Percentiles rank a stretch among this genome's conserved stretches.
Conservation (phyloP, 2,888 invertebrate genomes). For the Nomada flava region DNA sequence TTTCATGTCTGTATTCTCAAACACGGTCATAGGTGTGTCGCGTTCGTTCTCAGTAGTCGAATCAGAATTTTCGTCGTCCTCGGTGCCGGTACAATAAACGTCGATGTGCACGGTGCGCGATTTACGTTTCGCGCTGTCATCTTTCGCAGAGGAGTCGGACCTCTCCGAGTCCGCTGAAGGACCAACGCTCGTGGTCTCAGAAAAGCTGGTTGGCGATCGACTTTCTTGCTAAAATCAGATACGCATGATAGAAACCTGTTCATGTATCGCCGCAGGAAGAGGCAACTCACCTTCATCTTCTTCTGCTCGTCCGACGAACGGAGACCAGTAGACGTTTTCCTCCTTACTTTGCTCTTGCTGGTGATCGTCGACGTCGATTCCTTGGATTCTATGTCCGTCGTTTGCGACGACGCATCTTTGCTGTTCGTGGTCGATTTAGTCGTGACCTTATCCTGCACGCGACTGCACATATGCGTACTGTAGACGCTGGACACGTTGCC, state of each 20-base stretch:
- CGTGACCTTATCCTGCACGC: slow-evolving; percentile 76
- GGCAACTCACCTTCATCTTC: slow-evolving; percentile 68
- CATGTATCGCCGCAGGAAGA: background rate
- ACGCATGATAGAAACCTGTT: background rate
- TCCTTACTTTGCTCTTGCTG: slow-evolving; percentile 61
- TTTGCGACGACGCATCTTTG: slow-evolving; percentile 86
- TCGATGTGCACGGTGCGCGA: slow-evolving; percentile 90
- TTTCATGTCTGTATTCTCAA: slow-evolving; percentile 87
- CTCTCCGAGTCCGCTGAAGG: slow-evolving; percentile 59
- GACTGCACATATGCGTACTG: slow-evolving; percentile 82
- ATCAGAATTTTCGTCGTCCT: slow-evolving; percentile 82
- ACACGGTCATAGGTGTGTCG: slow-evolving; percentile 87
- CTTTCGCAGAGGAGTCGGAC: slow-evolving; percentile 69
- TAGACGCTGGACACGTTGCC: slow-evolving; percentile 71
- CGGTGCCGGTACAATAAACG: slow-evolving; percentile 90
- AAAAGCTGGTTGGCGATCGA: slow-evolving; percentile 57
- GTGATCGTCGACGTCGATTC: slow-evolving; percentile 66
- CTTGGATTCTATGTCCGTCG: slow-evolving; percentile 79
- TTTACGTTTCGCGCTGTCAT: slow-evolving; percentile 81
- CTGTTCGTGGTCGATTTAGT: slow-evolving; percentile 72
- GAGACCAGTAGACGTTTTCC: slow-evolving; percentile 63
- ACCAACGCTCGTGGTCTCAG: slow-evolving; percentile 62
- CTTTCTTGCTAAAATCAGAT: slow-evolving; percentile 60
- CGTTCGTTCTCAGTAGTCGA: slow-evolving; percentile 82
- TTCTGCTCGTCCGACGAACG: slow-evolving; percentile 68